Conservation (phyloP, 2,113 vertebrate genomes). For the Rhinolophus ferrumequinum region DNA sequence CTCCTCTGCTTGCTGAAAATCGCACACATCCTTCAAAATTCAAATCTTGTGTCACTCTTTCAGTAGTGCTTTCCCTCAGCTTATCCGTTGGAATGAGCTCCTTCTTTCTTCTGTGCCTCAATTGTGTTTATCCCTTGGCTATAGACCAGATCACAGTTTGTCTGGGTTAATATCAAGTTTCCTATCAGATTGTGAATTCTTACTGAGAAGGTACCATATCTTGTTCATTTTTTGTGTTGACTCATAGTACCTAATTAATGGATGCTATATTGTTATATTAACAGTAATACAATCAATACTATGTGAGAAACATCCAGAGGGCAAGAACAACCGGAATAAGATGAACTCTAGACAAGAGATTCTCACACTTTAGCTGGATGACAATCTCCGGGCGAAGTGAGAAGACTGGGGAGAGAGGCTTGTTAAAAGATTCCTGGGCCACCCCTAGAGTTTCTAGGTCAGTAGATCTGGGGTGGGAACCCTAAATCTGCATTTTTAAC, state of each 20-base stretch:
- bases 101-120: not conserved
- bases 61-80: not conserved
- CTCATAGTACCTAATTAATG: not conserved
- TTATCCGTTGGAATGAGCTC: not conserved
- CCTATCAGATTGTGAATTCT: not conserved
- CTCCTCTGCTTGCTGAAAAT: not conserved
- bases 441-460: not conserved
- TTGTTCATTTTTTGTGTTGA: slow-evolving; percentile 8
- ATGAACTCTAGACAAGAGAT: not conserved
- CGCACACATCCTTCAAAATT: not conserved
- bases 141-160: not conserved
- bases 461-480: not conserved
- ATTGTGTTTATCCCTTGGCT: not conserved
- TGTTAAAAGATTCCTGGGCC: not conserved
- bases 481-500: not conserved
- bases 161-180: not conserved
- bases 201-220: not conserved
- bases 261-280: not conserved
- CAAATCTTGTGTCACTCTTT: not conserved
- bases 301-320: not conserved
- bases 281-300: not conserved
- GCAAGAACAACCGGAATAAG: not conserved
- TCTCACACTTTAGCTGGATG: not conserved
- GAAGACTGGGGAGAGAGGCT: not conserved
- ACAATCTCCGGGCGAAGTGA: not conserved